phyloP scores from a whole-genome alignment of 2,888 invertebrate genomes.

The Autographa gamma region DNA sequence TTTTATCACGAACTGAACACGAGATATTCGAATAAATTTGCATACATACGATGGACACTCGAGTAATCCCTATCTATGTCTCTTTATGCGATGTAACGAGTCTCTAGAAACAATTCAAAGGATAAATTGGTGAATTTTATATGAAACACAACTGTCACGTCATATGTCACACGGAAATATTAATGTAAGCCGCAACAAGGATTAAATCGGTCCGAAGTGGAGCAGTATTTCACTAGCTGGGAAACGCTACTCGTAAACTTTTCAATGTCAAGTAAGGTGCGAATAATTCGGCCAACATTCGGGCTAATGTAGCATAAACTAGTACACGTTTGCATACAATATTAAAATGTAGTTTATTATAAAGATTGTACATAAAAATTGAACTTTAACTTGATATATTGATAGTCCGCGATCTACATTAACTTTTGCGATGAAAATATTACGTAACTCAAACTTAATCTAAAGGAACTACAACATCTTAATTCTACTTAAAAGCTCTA shows the following conservation, averaged over 20 bases:
- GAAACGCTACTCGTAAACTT: constrained; percentile 52
- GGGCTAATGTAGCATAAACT: constrained; percentile 17
- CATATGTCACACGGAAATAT: constrained; percentile 64
- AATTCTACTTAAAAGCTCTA: not conserved
- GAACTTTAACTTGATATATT: too few species aligned
- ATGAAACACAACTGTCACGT: constrained; percentile 53
- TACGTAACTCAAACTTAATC: not conserved
- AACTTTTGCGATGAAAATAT: not conserved
- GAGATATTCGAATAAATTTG: constrained; percentile 50
- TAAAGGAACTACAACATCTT: not conserved
- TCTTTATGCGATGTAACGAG: constrained; percentile 33
- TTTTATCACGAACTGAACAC: constrained; percentile 46
- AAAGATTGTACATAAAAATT: too few species aligned
- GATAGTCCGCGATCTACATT: too few species aligned
- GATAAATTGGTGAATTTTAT: constrained; percentile 56
- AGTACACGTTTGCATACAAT: not conserved
- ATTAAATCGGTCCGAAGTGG: constrained; percentile 59
- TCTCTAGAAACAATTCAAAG: constrained; percentile 43
- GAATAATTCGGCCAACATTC: constrained; percentile 38
- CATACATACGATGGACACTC: constrained; percentile 49
- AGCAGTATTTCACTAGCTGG: constrained; percentile 62
- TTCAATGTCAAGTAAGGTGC: constrained; percentile 50
- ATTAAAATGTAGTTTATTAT: not conserved
- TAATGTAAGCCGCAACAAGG: constrained; percentile 63
- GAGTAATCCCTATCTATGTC: constrained; percentile 43